Evolutionary conservation across 2,113 vertebrate genomes (phyloP).

Genomic region (Strix aluco): DNA sequence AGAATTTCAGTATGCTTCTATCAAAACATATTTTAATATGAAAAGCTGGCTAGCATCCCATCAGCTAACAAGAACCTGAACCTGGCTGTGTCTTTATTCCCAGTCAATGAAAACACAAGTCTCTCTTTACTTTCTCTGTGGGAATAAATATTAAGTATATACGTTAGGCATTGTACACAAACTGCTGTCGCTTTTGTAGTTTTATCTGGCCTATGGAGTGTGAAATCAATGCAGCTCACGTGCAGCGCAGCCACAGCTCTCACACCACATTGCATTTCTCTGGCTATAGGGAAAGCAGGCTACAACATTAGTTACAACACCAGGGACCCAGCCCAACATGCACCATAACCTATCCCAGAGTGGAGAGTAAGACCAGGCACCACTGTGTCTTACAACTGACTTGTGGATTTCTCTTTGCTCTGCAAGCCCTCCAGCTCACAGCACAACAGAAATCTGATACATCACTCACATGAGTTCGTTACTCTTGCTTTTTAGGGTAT

Average conservation of each 20-base stretch:
- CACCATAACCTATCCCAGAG: not conserved
- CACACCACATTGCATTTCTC: not conserved
- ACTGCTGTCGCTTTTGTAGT: not conserved
- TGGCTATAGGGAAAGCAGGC: not conserved
- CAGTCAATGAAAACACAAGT: not conserved
- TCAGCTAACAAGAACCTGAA: not conserved
- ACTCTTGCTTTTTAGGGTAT: not conserved
- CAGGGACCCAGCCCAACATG: not conserved
- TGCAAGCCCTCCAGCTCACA: not conserved
- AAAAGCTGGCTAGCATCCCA: not conserved
- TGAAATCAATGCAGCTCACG: not conserved
- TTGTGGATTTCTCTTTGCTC: not conserved
- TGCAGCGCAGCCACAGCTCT: not conserved
- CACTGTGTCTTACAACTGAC: not conserved
- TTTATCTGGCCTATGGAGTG: not conserved
- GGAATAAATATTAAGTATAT: not conserved
- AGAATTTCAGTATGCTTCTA: not conserved
- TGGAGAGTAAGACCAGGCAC: not conserved
- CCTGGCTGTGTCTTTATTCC: not conserved
- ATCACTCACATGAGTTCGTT: not conserved
- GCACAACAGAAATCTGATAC: not conserved
- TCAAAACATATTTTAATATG: not conserved
- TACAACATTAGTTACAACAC: not conserved
- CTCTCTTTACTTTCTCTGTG: not conserved
- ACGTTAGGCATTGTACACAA: not conserved